Evolutionary conservation across 2,113 vertebrate genomes (phyloP), one percentile per base, ranked within the genome.

Genomic region (Mola mola): DNA sequence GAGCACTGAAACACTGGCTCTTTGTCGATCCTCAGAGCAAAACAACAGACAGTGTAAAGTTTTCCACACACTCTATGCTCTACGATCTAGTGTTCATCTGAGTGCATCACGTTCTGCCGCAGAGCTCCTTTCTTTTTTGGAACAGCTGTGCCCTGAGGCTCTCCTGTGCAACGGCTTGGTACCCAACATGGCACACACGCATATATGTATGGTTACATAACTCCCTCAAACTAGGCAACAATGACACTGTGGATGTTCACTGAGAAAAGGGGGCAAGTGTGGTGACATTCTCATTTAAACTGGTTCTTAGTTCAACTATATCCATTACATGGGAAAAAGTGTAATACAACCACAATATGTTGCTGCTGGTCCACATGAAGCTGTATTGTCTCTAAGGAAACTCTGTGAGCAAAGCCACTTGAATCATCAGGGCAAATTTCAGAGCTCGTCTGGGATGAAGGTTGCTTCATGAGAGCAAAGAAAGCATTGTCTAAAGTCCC

Each of bases 91-190:
- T 10, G 12, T 62, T 66, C 51, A 29, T 33, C 11, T 40, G 49
- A 4, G 17, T 40, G 24, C 55, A 51, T 62, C 47, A 60, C 20
- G 51, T 47, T 72, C 20, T 49, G 49, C 44, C 47, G n/a, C 22
- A 51, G 31, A 2, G 6, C 57, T 61, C 59, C 46, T 16, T 68
- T 28, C 41, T 50, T 60, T 60, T 60, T 59, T 38, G 60, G 81
- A 68, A 62, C 67, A 78, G 52, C 49, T 69, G 57, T 69, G 43
- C 52, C 75, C 64, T 66, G 1, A 67, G 47, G 31, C 28, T 53
- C 57, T 62, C 31, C 48, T 59, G 48, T 66, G 48, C 37, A 61
- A 53, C 51, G 56, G 49, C 51, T 61, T 46, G 22, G 25, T 59
- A 59, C 31, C 34, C 25, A 44, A 21, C 17, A 19, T 58, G 33